Evolutionary conservation across 2,888 invertebrate species (phyloP), one percentile per base, ranked within the genome.

Genomic region (Empis stercorea): DNA sequence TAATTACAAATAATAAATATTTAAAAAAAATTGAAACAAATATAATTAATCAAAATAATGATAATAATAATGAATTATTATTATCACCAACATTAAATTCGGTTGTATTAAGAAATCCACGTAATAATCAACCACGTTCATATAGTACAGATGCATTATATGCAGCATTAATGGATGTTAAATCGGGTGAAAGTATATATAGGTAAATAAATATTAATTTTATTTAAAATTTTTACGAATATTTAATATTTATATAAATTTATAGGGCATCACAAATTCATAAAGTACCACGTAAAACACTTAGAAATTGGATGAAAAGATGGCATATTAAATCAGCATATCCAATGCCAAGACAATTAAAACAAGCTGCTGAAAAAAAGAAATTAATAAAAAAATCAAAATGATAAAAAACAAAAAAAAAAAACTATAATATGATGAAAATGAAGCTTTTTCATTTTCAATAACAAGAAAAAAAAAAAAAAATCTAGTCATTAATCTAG

Each of bases 251-350:
- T n/a, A n/a, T n/a, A n/a, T n/a, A n/a, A n/a, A n/a, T n/a, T n/a
- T 44, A 16, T 15, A 76, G 77, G 55, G 76, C 78, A 48, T 76
- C 77, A 1, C 76, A 76, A 57, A 74, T 75, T 0, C 76, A 75
- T 61, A 74, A 74, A 55, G 76, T 77, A 1, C 77, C 77, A 0
- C 65, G 78, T 15, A 77, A 77, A 47, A 77, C 77, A 0, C 66
- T 78, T 1, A 69, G 77, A 4, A 77, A 77, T 61, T 78, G 77
- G 75, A 77, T 77, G 77, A 77, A 77, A 54, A 65, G 77, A 0
- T 76, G 76, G 59, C 74, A 76, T 62, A 76, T 76, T 13, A 76
- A 76, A 48, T 76, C 76, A 0, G 74, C 75, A 1, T 76, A 73
- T 61, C 76, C 76, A 0, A 76, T 76, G 76, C 76, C 76, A 2